Percentiles rank a stretch among this genome's conserved stretches.
Evolutionary conservation across 2,797 vertebrate species (phyloP).

Genomic region (Danio aesculapii): DNA sequence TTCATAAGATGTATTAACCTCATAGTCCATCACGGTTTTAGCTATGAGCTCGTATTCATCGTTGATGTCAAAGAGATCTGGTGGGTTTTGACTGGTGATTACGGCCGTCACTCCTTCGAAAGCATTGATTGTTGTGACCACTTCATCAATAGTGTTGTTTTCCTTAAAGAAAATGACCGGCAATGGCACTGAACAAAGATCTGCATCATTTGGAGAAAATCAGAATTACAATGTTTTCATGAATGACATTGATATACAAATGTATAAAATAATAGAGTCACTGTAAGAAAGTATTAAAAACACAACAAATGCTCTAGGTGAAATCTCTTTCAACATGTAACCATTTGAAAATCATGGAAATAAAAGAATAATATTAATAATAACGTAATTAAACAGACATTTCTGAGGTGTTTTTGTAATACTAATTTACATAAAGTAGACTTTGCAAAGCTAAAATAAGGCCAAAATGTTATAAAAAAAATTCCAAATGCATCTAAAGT

Average conservation of each 20-base stretch:
- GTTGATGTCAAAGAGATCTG: constrained; percentile 40
- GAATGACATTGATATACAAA: background rate
- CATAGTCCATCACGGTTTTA: constrained; percentile 64
- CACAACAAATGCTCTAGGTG: background rate
- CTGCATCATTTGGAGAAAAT: constrained; percentile 16
- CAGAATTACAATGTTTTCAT: background rate
- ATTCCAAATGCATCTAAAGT: background rate
- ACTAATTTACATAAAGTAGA: background rate
- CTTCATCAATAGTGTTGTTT: constrained; percentile 44
- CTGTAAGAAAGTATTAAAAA: background rate
- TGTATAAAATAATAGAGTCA: background rate
- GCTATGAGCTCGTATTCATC: constrained; percentile 47
- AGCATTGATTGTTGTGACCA: constrained; percentile 30
- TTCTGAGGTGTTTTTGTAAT: background rate
- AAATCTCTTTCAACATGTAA: background rate
- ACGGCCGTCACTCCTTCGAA: background rate
- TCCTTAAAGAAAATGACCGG: background rate
- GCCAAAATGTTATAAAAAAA: background rate
- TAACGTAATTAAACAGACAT: background rate
- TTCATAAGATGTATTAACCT: constrained; percentile 65
- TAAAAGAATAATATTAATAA: background rate
- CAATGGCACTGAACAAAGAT: background rate
- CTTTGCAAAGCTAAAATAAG: background rate
- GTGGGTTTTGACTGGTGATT: accelerated
- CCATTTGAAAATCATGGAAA: background rate